Conservation (phyloP, 2,113 vertebrate species). For the Fregata magnificens region DNA sequence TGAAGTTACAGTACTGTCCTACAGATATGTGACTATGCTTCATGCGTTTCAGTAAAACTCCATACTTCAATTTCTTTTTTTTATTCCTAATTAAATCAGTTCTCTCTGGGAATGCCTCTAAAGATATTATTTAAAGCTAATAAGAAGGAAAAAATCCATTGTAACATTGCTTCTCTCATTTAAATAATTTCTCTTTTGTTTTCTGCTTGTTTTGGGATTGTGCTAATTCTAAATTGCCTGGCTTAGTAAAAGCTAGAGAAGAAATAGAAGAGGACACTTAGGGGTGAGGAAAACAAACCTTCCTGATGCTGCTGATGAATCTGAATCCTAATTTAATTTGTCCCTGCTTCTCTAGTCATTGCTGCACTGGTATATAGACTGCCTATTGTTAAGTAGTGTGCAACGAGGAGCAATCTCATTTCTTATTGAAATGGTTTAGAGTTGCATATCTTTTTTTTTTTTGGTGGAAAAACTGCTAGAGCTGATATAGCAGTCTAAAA, state of each 20-base stretch:
- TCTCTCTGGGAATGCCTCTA: not conserved
- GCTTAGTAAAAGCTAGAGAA: not conserved
- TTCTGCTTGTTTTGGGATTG: not conserved
- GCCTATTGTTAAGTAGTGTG: not conserved
- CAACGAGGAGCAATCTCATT: not conserved
- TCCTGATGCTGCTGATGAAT: not conserved
- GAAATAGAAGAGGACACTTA: not conserved
- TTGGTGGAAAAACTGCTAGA: not conserved
- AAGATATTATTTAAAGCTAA: not conserved
- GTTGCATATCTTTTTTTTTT: not conserved
- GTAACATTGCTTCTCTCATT: not conserved
- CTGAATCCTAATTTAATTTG: not conserved
- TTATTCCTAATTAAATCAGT: not conserved
- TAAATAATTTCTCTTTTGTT: not conserved
- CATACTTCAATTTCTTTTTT: not conserved
- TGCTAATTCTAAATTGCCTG: not conserved
- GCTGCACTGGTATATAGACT: not conserved
- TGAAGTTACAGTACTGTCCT: not conserved
- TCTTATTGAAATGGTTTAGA: not conserved
- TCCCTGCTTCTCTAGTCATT: not conserved
- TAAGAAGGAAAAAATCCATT: not conserved
- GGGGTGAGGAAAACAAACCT: not conserved
- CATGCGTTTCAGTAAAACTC: not conserved
- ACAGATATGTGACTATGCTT: not conserved
- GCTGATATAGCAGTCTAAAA: not conserved